phyloP scores from a whole-genome alignment of 37 sponge, comb jelly and placozoan species.

The Crambe crambe region DNA sequence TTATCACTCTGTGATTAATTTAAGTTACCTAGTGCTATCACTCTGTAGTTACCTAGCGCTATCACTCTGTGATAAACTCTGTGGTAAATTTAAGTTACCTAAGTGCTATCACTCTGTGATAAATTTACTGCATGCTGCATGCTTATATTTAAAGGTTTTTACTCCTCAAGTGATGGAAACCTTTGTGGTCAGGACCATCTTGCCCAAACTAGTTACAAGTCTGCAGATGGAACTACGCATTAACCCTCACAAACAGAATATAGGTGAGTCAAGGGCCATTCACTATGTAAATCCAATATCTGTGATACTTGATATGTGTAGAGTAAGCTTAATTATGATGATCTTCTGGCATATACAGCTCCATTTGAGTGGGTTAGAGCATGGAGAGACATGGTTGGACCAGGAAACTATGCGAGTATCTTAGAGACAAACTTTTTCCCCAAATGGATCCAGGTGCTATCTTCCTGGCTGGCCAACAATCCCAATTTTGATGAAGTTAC shows the following conservation, averaged over 20 bases:
- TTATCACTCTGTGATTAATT: too few relatives aligned
- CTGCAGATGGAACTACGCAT: constrained; percentile 79
- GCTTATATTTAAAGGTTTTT: constrained; percentile 49
- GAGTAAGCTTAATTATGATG: too few relatives aligned
- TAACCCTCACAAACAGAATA: constrained; percentile 86
- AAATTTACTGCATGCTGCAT: too few relatives aligned
- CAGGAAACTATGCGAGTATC: constrained; percentile 76
- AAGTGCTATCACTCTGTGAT: too few relatives aligned
- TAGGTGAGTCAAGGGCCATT: constrained; percentile 71
- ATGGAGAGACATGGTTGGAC: constrained; percentile 91
- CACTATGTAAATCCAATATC: too few relatives aligned
- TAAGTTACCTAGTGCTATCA: too few relatives aligned
- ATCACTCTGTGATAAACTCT: too few relatives aligned
- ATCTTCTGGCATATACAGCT: too few relatives aligned
- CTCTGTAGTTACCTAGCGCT: too few relatives aligned
- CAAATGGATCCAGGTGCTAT: constrained; percentile 88
- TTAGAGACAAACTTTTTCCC: constrained; percentile 95
- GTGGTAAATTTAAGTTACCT: too few relatives aligned
- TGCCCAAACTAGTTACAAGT: constrained; percentile 85
- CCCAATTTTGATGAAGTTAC: constrained; percentile 91
- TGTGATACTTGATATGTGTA: too few relatives aligned
- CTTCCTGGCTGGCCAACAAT: constrained; percentile 43
- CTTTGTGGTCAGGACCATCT: constrained; percentile 78
- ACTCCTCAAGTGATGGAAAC: constrained; percentile 85
- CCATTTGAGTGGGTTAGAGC: constrained; percentile 88